Conservation (phyloP, 1,140 invertebrate genomes). For the Ctenoplectra terminalis region DNA sequence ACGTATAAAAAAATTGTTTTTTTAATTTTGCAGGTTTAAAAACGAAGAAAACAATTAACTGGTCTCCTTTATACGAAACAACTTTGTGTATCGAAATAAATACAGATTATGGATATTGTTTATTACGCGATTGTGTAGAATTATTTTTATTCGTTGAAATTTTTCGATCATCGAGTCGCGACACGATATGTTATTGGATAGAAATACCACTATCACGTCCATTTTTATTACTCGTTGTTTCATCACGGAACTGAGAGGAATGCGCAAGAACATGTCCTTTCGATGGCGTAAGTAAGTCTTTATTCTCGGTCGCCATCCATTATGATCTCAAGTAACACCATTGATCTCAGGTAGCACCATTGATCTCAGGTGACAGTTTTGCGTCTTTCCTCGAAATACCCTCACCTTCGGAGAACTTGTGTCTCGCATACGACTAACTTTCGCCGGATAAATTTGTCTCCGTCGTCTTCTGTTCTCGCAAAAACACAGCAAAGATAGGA, state of each 20-base stretch:
- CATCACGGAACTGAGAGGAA: neutral
- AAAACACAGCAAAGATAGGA: neutral
- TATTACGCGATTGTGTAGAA: too few relatives aligned
- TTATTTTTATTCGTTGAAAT: too few relatives aligned
- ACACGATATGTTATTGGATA: neutral
- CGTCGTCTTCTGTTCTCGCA: neutral
- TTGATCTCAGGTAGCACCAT: constrained; percentile 73
- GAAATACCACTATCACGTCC: neutral
- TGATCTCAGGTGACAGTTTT: constrained; percentile 68
- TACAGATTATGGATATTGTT: too few relatives aligned
- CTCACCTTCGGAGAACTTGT: constrained; percentile 5
- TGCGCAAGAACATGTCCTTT: constrained; percentile 19
- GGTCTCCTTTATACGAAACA: too few relatives aligned
- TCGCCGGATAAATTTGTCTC: constrained; percentile 30
- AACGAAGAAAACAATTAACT: too few relatives aligned
- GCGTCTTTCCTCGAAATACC: constrained; percentile 31
- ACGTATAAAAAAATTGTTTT: too few relatives aligned
- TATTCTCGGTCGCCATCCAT: constrained; percentile 66
- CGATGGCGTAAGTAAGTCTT: constrained; percentile 64
- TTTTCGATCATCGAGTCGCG: too few relatives aligned
- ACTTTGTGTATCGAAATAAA: too few relatives aligned
- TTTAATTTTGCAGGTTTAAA: too few relatives aligned
- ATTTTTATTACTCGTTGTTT: constrained; percentile 20
- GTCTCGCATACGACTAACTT: constrained; percentile 13
- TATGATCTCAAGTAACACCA: constrained; percentile 73